phyloP scores from a whole-genome alignment of 2,888 invertebrate species.

The Conistra vaccinii region DNA sequence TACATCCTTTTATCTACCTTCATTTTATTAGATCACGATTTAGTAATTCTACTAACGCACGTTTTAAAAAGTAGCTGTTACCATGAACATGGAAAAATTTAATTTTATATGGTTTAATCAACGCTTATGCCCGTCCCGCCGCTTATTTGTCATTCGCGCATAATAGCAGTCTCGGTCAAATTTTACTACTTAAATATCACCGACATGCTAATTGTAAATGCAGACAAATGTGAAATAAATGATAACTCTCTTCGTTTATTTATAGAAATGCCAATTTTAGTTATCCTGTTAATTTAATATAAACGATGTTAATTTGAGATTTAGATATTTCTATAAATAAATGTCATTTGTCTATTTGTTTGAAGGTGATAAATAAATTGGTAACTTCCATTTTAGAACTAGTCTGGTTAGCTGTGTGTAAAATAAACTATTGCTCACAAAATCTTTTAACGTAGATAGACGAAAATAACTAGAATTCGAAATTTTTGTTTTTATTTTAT shows the following conservation, averaged over 20 bases:
- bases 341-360: neutral
- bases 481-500: neutral
- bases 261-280: neutral
- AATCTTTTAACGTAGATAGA: neutral
- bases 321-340: neutral
- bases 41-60: neutral
- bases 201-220: neutral
- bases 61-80: neutral
- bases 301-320: neutral
- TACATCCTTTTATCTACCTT: neutral
- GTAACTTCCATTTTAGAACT: slow-evolving; percentile 12
- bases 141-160: too few relatives aligned
- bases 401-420: too few relatives aligned
- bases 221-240: slow-evolving; percentile 4
- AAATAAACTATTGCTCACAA: neutral
- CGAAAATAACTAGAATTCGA: neutral
- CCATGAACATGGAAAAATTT: neutral
- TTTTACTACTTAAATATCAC: neutral
- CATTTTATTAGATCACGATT: slow-evolving; percentile 18
- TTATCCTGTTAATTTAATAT: neutral
- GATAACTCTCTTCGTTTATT: slow-evolving; percentile 3
- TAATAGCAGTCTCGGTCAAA: too few relatives aligned
- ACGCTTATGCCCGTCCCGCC: too few relatives aligned
- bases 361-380: neutral
- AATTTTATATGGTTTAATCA: neutral